Base-by-base conservation (phyloP, 2,797 vertebrate species). In the Eutrigla gurnardus region DNA sequence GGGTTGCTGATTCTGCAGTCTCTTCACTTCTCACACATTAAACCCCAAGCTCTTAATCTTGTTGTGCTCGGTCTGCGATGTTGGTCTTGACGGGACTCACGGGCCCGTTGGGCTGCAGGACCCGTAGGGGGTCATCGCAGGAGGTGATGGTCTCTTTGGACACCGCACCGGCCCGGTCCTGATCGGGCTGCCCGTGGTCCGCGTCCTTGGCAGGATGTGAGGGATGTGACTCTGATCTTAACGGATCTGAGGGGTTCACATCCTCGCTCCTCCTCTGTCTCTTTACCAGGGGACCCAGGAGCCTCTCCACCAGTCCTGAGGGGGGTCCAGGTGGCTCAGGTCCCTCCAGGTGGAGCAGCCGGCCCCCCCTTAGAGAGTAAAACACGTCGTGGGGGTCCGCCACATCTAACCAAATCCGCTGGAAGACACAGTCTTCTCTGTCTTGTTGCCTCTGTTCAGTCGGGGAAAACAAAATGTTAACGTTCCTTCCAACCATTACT, bases 91-190 rank as follows among this genome's bases (percentile, higher is more conserved):
- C 81, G 0, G 95, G 95, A 72, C 93, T 95, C 73, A 78, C 87
- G 0, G 90, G 89, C 15, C 78, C 89, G 6, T 89, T 92, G 65
- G 89, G 60, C 18, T 93, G 91, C 37, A 96, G 72, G 70, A 96
- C 94, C 0, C 88, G 67, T 0, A 96, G 85, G 7, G 96, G 96
- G 77, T 97, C 96, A 0, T 96, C 95, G 0, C 94, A 94, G 65
- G 92, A 93, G 47, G 88, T 85, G 87, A 94, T 86, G 64, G 95
- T 95, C 67, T 96, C 94, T 75, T 88, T 93, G 74, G 94, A 94
- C 49, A 91, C 25, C 1, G 94, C 90, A 2, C 94, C 92, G 0
- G 92, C 88, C 66, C 82, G 92, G 14, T 94, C 93, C 66, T 85
- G 91, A 33, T 94, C 90, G 0, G 75, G 72, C 4, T 81, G 81